Conservation (phyloP, 2,113 vertebrate genomes). For the Columba livia region DNA sequence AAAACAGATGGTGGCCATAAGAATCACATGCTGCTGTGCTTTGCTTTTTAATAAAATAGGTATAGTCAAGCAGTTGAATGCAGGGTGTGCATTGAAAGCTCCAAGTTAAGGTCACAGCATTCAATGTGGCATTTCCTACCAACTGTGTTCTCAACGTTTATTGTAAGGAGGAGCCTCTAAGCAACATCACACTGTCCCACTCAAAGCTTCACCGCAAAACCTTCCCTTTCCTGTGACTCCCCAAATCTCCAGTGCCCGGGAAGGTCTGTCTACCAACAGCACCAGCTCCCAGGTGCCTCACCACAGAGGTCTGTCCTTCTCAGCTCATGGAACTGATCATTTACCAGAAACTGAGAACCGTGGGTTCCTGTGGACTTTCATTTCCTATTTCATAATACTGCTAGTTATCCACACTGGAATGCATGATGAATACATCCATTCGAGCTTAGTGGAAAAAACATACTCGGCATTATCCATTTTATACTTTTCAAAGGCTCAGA, state of each 20-base stretch:
- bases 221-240: neutral
- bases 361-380: neutral
- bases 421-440: neutral
- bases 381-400: conserved; percentile 7
- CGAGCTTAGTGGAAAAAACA: conserved; percentile 1
- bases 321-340: neutral
- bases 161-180: neutral
- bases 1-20: neutral
- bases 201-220: neutral
- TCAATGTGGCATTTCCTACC: neutral
- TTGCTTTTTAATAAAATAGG: neutral
- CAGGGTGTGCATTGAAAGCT: neutral
- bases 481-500: conserved; percentile 6
- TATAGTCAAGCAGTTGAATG: neutral
- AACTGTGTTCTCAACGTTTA: neutral
- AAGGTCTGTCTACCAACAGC: neutral
- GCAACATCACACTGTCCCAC: accelerated
- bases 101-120: neutral
- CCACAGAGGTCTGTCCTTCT: neutral
- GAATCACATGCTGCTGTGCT: accelerated
- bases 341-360: neutral
- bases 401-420: neutral
- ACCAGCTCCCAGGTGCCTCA: neutral
- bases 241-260: neutral
- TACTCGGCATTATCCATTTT: neutral